Evolutionary conservation across 2,888 invertebrate species (phyloP), one percentile per base, ranked within the genome.

Genomic region (Peribatodes rhomboidaria): DNA sequence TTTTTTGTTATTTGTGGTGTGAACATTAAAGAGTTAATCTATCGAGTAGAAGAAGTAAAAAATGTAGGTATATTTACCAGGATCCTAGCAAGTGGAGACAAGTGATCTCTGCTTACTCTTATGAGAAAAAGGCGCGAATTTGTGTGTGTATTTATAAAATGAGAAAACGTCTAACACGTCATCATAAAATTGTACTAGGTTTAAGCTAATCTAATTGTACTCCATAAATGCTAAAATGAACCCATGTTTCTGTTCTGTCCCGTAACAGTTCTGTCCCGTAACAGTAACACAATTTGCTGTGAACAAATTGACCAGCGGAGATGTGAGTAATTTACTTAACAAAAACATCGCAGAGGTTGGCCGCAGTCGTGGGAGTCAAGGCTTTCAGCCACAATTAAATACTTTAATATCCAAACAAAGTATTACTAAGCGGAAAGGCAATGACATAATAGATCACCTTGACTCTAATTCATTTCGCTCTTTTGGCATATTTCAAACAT

Each of bases 321-420:
- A 27, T n/a, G 2, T 22, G 16, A n/a, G 20, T 59, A 59, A 53
- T 55, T 52, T 37, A 61, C 54, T 47, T 55, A 61, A 55, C 54
- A 55, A 55, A 61, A 55, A 54, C 39, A 49, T 50, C 2, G 18
- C 42, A 49, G 41, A 55, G 56, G 35, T 55, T 41, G 41, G 9
- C 41, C 39, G 27, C 31, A 52, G 46, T 20, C 54, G 61, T 64
- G 58, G 58, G 64, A 64, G 64, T 58, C 64, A 54, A 64, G 54
- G 58, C 20, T 39, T 20, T n/a, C 44, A 35, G 44, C 11, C 35
- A 55, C 14, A 61, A 10, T 33, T 27, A 42, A 41, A 41, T 18
- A 42, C 27, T 31, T 20, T 20, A 49, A 16, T 41, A 46, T 1
- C 56, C 52, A 56, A 62, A 61, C 41, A 49, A 50, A 55, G 55